Percentiles rank a stretch among this genome's conserved stretches.
phyloP scores from a whole-genome alignment of 2,113 vertebrate genomes.

The Hassar affinis region DNA sequence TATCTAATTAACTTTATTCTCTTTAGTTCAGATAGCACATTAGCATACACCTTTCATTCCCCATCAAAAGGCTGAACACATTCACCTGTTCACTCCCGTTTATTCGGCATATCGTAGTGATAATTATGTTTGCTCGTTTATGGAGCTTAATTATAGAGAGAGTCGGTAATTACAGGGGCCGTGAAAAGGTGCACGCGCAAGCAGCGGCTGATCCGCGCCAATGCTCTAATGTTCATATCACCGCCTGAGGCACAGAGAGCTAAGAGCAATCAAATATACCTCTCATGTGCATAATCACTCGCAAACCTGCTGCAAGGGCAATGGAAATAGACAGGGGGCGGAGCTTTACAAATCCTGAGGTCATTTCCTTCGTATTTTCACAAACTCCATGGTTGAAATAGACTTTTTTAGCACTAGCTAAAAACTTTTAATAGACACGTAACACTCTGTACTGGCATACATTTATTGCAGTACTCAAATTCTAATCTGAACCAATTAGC shows the following conservation, averaged over 20 bases:
- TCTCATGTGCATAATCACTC: not conserved
- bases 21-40: conserved; percentile 64
- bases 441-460: too few species aligned
- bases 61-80: conserved; percentile 69
- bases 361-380: not conserved
- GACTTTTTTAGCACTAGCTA: too few species aligned
- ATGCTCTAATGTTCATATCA: conserved; percentile 32
- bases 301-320: not conserved
- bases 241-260: conserved; percentile 16
- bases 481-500: too few species aligned
- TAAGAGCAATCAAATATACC: conserved; percentile 26
- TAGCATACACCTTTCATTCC: conserved; percentile 66
- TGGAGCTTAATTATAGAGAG: conserved; percentile 73
- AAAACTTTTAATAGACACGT: too few species aligned
- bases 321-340: not conserved
- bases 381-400: too few species aligned
- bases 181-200: conserved; percentile 62
- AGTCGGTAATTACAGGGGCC: conserved; percentile 70
- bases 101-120: conserved; percentile 67
- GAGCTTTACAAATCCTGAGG: not conserved
- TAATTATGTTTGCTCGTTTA: conserved; percentile 80
- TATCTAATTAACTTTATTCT: conserved; percentile 74
- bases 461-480: too few species aligned
- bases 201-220: conserved; percentile 29
- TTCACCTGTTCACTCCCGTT: conserved; percentile 74